Evolutionary conservation across 2,797 vertebrate genomes (phyloP), one percentile per base, ranked within the genome.

Genomic region (Prunella strophiata): DNA sequence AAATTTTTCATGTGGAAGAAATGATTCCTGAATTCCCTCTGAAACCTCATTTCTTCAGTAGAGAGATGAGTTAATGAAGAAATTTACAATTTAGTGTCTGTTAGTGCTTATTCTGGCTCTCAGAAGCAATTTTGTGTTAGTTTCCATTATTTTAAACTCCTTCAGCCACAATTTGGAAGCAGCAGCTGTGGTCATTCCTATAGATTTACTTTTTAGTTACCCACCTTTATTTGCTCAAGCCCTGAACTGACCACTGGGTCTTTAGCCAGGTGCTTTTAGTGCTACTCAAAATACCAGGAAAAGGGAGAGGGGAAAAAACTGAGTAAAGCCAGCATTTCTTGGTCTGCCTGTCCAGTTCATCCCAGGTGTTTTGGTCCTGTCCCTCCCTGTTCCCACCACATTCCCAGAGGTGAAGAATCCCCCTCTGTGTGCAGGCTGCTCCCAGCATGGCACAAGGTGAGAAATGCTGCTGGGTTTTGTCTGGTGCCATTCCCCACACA

Each of bases 1-100:
- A 74, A 57, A 89, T 89, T 77, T 89, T 91, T 96, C 85, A 89
- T 74, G 65, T 83, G 65, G 70, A 95, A 77, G 66, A 91, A 94
- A 68, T 87, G 3, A 80, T 91, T 93, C 71, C 79, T 88, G 65
- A 96, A 87, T 71, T 94, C 65, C 82, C 75, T 63, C 61, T 80
- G 89, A 85, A 85, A 89, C 47, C 5, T 5, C 58, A 40, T 88
- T 91, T 94, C 65, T 85, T 91, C 88, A 63, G 18, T 71, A 89
- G 68, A 36, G 70, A 71, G 75, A 80, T 36, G 74, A 93, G 36
- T 83, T 92, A 94, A 94, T 91, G 65, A 94, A 74, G 72, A 93
- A 73, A 85, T 79, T 70, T 76, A 63, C 57, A 61, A 51, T 79
- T 77, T 83, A 59, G 45, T 61, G 54, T 47, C 79, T 59, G 13